phyloP scores from a whole-genome alignment of 2,888 invertebrate species.

The Folsomia manolachei region DNA sequence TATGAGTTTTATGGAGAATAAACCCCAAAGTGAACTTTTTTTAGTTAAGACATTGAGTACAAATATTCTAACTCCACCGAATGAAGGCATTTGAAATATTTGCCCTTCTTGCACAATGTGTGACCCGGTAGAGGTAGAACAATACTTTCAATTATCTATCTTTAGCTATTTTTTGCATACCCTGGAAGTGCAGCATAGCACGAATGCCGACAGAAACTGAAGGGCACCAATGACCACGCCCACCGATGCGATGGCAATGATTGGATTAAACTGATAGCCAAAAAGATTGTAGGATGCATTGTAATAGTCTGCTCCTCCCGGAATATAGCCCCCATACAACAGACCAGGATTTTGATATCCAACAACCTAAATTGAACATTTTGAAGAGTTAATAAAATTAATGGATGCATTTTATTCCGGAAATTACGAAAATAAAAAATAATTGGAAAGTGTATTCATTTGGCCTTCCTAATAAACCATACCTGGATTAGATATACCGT shows the following conservation, averaged over 20 bases:
- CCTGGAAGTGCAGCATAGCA: conserved; percentile 32
- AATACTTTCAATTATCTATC: no score
- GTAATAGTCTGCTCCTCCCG: conserved; percentile 31
- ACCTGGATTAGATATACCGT: conserved; percentile 2
- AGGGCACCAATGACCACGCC: conserved; percentile 34
- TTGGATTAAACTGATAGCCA: conserved; percentile 40
- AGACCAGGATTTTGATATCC: conserved; percentile 38
- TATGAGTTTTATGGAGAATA: neutral
- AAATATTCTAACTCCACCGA: no score
- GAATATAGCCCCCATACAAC: conserved; percentile 29
- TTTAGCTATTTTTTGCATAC: no score
- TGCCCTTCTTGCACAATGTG: no score
- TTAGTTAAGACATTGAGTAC: no score
- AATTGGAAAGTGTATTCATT: no score
- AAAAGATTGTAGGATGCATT: conserved; percentile 39
- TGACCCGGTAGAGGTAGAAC: no score
- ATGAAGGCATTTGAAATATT: neutral
- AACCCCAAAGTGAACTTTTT: conserved; percentile 3
- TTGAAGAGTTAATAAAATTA: no score
- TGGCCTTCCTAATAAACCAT: no score
- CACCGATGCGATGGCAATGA: conserved; percentile 28
- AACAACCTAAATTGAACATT: no score
- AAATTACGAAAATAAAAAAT: no score
- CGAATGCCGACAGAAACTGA: conserved; percentile 34
- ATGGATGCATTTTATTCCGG: no score